Evolutionary conservation across 2,888 invertebrate species (phyloP).

Genomic region (Ectemnius lituratus): DNA sequence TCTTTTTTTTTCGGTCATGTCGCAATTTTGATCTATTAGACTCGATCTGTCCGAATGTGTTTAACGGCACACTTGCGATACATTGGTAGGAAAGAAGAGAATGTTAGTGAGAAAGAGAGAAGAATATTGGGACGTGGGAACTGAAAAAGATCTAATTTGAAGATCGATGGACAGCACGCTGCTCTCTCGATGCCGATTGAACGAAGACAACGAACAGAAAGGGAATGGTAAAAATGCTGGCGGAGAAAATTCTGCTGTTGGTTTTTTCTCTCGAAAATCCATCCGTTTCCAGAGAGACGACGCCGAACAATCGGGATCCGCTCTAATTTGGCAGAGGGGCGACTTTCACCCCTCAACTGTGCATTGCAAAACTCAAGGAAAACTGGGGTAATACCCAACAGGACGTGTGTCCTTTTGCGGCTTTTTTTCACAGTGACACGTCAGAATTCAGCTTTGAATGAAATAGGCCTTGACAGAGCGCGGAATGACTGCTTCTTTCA

Average conservation of each 20-base stretch:
- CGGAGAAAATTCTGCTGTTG: neutral
- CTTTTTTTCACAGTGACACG: constrained; percentile 23
- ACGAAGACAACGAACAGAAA: constrained; percentile 2
- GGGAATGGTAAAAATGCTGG: too few species aligned
- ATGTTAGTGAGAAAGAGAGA: too few species aligned
- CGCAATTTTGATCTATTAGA: neutral
- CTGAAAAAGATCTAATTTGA: constrained; percentile 47
- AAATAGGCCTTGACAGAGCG: too few species aligned
- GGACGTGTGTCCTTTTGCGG: constrained; percentile 46
- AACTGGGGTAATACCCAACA: constrained; percentile 39
- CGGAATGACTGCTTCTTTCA: too few species aligned
- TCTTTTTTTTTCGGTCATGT: neutral
- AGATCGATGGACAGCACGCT: constrained; percentile 10
- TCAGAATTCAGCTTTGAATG: neutral
- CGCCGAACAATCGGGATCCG: constrained; percentile 63
- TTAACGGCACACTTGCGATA: neutral
- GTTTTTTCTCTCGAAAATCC: constrained; percentile 47
- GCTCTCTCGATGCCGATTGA: constrained; percentile 20
- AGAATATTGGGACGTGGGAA: constrained; percentile 58
- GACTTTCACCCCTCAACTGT: constrained; percentile 4
- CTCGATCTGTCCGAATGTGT: neutral
- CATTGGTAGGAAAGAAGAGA: neutral
- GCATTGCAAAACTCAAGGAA: constrained; percentile 26
- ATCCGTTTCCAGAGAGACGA: constrained; percentile 61
- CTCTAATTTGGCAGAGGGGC: constrained; percentile 61